These are phyloP conservation scores for Rhagonycha fulva DNA, from an alignment of 2,888 invertebrate genomes.

Conservation along the genomic window DNA sequence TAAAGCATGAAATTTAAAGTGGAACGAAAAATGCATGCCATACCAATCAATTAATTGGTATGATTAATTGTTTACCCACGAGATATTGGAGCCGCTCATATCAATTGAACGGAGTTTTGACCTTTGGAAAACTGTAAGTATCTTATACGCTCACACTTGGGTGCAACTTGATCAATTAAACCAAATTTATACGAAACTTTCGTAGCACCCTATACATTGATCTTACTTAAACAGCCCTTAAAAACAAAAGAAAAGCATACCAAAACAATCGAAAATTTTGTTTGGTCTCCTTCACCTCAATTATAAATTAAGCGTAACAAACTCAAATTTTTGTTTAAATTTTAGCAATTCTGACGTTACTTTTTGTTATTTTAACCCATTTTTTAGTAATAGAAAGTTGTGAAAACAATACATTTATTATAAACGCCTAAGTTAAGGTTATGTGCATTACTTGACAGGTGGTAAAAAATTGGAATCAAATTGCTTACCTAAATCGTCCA, in stretches of 20 bases:
- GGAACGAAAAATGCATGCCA: not conserved
- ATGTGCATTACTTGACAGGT: slow-evolving; percentile 13
- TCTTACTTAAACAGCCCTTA: not conserved
- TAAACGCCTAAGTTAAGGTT: slow-evolving; percentile 10
- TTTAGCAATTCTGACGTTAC: not conserved
- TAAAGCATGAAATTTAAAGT: slow-evolving; percentile 6
- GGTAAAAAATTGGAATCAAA: not conserved
- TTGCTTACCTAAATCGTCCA: slow-evolving; percentile 53
- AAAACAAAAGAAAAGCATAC: not conserved
- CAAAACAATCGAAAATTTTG: not conserved
- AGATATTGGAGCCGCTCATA: not conserved
- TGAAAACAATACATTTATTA: not conserved
- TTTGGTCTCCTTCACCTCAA: not conserved
- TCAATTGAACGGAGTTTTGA: not conserved
- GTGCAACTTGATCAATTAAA: not conserved
- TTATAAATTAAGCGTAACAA: not conserved
- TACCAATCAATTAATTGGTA: not conserved
- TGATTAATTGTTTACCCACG: not conserved
- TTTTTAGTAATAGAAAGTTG: not conserved
- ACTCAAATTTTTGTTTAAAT: not conserved
- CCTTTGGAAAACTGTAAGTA: not conserved
- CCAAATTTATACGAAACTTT: not conserved
- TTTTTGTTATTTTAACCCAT: not conserved
- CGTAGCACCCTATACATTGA: not conserved
- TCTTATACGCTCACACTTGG: not conserved